Evolutionary conservation across 2,888 invertebrate species (phyloP).

Genomic region (Ochlodes sylvanus): DNA sequence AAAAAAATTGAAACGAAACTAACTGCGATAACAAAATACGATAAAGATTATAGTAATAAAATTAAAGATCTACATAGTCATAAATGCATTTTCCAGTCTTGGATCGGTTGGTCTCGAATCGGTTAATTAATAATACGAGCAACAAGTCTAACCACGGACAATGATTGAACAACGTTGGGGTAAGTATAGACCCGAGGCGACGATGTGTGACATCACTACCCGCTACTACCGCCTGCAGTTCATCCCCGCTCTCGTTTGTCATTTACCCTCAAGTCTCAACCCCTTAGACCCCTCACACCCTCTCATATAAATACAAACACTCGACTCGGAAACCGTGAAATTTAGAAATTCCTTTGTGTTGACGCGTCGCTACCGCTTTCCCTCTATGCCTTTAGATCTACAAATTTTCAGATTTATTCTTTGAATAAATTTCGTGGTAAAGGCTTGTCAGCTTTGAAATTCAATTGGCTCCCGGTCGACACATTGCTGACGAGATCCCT

Average conservation of each 20-base stretch:
- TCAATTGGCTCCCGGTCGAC: slow-evolving; percentile 82
- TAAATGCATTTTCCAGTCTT: too few species aligned
- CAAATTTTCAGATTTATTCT: slow-evolving; percentile 86
- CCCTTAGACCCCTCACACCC: slow-evolving; percentile 50
- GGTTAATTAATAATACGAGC: not conserved
- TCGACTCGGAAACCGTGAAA: slow-evolving; percentile 82
- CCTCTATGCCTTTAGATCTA: slow-evolving; percentile 82
- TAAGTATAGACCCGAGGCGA: slow-evolving; percentile 45
- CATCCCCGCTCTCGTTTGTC: slow-evolving; percentile 71
- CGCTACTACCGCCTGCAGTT: slow-evolving; percentile 46
- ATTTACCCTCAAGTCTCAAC: slow-evolving; percentile 58
- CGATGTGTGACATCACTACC: slow-evolving; percentile 56
- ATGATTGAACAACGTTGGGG: slow-evolving; percentile 11
- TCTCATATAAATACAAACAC: slow-evolving; percentile 82
- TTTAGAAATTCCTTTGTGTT: slow-evolving; percentile 84
- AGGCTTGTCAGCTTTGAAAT: slow-evolving; percentile 83
- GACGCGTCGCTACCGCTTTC: slow-evolving; percentile 79
- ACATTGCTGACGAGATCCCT: slow-evolving; percentile 78
- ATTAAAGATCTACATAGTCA: too few species aligned
- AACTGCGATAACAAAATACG: too few species aligned
- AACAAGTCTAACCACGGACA: slow-evolving; percentile 11
- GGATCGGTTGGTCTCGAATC: too few species aligned
- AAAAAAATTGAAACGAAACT: too few species aligned
- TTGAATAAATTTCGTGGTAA: slow-evolving; percentile 84
- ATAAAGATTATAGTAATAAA: too few species aligned